Conservation (phyloP, 2,888 invertebrate species). For the Gryllus longicercus region DNA sequence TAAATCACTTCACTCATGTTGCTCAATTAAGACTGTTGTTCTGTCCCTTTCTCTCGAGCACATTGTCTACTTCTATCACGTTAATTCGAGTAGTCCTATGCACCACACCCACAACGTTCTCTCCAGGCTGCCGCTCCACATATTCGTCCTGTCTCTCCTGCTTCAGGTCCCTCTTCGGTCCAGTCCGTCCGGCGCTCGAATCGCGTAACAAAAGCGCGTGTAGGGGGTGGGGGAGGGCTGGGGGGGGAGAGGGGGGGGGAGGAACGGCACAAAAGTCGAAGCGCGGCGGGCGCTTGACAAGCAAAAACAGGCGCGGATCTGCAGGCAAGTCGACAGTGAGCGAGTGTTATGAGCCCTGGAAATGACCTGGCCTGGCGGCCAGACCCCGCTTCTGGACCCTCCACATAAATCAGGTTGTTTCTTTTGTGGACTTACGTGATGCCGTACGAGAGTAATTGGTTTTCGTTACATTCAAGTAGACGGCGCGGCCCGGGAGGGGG, state of each 20-base stretch:
- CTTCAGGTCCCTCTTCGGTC: too few relatives aligned
- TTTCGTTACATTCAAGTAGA: conserved; percentile 28
- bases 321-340: neutral
- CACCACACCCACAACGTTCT: too few relatives aligned
- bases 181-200: too few relatives aligned
- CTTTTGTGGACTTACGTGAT: conserved; percentile 19
- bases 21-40: too few relatives aligned
- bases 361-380: neutral
- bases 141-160: too few relatives aligned
- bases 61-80: too few relatives aligned
- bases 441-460: conserved; percentile 30
- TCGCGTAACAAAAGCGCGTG: neutral
- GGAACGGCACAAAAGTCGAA: neutral
- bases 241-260: too few relatives aligned
- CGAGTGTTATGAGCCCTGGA: conserved; percentile 1
- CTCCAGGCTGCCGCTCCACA: too few relatives aligned
- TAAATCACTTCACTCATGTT: too few relatives aligned
- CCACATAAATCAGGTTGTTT: conserved; percentile 31
- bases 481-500: neutral
- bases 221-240: neutral
- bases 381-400: neutral
- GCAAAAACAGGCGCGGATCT: conserved; percentile 17
- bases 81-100: too few relatives aligned
- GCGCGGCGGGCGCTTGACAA: neutral
- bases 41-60: too few relatives aligned